Base-by-base conservation (phyloP, 2,113 vertebrate genomes). In the Hystrix brachyura region DNA sequence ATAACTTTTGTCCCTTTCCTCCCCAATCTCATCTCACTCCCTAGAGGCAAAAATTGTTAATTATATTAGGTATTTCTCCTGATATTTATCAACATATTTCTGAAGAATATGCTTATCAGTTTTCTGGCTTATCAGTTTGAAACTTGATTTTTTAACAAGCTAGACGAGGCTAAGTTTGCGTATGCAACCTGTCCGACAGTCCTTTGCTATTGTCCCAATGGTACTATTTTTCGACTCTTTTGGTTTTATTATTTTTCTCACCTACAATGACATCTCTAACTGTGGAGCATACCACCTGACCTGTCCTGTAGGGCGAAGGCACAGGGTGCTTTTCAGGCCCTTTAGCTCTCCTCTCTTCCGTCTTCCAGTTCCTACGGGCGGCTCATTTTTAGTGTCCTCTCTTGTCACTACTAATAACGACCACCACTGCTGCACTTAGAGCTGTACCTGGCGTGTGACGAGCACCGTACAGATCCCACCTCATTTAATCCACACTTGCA, bases 31-130 rank as follows among this genome's bases (percentile, higher is more conserved):
- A 27, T 67, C 62, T 86, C 19, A 38, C 7, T 89, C 14, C 23
- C n/a, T 60, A 29, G 2, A 87, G 80, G 38, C 29, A 86, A 46
- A 3, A 57, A 72, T 17, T 65, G 86, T 90, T 91, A 92, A 95
- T 43, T 59, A 9, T 51, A 76, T 95, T 69, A 87, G 69, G 3
- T 87, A 69, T 87, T 90, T 95, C 19, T 90, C 87, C 83, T 72
- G 55, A 51, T 82, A 76, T 21, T 86, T 94, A 85, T 48, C 19
- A 60, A 48, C 5, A 43, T 19, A 71, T 90, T 71, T 92, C 59
- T 86, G 83, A 96, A 55, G 46, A 92, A 94, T 62, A 94, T 76
- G 19, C n/a, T 60, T 80, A 91, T 55, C 14, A 59, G 48, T 19
- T 53, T 81, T 89, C 19, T 71, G 2, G 92, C 23, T 67, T 87